Conservation (phyloP, 2,113 vertebrate genomes). For the Datnioides undecimradiatus region DNA sequence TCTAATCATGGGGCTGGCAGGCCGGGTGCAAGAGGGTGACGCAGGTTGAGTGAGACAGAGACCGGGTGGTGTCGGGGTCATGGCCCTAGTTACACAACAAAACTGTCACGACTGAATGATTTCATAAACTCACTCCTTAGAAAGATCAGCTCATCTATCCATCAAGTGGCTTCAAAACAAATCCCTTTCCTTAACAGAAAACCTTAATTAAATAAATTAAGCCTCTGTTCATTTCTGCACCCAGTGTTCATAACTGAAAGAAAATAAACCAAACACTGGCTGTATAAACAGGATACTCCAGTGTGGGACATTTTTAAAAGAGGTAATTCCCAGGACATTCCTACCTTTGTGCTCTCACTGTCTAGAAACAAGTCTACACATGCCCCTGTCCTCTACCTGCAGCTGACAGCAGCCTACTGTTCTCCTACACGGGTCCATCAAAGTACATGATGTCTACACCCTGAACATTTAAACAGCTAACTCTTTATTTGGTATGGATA, state of each 20-base stretch:
- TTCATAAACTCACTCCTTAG: conserved; percentile 19
- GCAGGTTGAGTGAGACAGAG: neutral
- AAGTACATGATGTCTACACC: conserved; percentile 4
- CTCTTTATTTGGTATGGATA: neutral
- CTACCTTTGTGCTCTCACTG: conserved; percentile 58
- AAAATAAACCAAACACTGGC: neutral
- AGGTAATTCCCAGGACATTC: conserved; percentile 67
- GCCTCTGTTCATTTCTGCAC: neutral
- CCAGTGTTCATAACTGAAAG: neutral
- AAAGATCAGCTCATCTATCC: conserved; percentile 9
- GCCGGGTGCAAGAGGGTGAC: neutral
- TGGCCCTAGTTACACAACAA: conserved; percentile 6
- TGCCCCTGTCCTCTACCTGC: conserved; percentile 30
- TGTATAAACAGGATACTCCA: conserved; percentile 2
- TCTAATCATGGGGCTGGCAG: conserved; percentile 14
- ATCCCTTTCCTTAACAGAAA: neutral
- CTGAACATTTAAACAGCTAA: too few species aligned
- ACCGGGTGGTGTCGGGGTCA: conserved; percentile 13
- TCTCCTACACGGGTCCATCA: conserved; percentile 20
- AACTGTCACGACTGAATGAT: conserved; percentile 18
- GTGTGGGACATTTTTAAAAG: conserved; percentile 37
- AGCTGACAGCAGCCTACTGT: conserved; percentile 28
- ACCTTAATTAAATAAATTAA: neutral
- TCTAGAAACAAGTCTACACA: conserved; percentile 67
- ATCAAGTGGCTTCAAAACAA: conserved; percentile 4